Conservation (phyloP, 2,113 vertebrate species). For the Poecile atricapillus region DNA sequence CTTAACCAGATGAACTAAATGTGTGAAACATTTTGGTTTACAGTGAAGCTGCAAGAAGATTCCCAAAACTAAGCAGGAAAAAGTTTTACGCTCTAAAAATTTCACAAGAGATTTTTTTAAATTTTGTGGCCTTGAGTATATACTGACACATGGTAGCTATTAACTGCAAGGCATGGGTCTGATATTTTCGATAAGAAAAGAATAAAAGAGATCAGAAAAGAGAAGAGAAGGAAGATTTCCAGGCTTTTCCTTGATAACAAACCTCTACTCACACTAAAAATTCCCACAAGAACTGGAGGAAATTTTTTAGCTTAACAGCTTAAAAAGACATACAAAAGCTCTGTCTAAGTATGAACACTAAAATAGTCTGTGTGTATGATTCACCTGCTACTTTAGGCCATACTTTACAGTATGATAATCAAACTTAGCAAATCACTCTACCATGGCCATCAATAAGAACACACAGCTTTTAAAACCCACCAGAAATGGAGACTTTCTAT, state of each 20-base stretch:
- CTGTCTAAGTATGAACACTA: not conserved
- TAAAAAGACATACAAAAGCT: not conserved
- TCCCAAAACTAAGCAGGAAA: not conserved
- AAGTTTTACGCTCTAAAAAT: not conserved
- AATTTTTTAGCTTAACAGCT: not conserved
- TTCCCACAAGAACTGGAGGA: not conserved
- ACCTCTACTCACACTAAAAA: not conserved
- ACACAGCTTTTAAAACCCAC: not conserved
- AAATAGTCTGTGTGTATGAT: not conserved
- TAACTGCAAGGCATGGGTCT: not conserved
- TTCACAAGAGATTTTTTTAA: not conserved
- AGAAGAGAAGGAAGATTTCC: not conserved
- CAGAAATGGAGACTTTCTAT: not conserved
- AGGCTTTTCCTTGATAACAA: not conserved
- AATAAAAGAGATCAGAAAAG: not conserved
- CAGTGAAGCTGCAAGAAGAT: not conserved
- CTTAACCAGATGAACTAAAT: not conserved
- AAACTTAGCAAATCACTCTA: not conserved
- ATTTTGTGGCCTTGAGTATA: not conserved
- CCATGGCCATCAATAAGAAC: not conserved
- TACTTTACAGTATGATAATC: not conserved
- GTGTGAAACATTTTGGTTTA: not conserved
- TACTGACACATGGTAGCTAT: not conserved
- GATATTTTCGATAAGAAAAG: conserved; percentile 1
- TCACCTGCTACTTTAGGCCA: not conserved